These are phyloP conservation scores for Baryphthengus martii DNA, from an alignment of 2,113 vertebrate genomes.

Conservation along the genomic window DNA sequence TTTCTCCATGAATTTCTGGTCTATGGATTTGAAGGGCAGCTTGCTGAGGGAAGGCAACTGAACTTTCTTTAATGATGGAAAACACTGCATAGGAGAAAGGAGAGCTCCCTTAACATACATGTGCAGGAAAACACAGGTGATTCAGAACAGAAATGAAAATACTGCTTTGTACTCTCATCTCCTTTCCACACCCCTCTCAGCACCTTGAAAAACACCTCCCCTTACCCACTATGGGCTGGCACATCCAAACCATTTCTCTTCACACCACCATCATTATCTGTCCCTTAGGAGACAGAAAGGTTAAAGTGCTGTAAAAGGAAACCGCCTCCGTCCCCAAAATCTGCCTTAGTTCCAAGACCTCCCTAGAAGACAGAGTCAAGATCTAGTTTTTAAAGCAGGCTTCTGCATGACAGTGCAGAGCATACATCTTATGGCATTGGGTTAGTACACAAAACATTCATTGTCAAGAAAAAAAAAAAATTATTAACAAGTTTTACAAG, in stretches of 20 bases:
- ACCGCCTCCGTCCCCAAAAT: neutral
- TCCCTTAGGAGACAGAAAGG: neutral
- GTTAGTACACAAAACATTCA: neutral
- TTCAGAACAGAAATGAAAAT: neutral
- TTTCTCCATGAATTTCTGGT: constrained; percentile 98
- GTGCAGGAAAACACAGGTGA: neutral
- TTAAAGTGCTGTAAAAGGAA: neutral
- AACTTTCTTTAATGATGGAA: constrained; percentile 94
- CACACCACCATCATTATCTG: neutral
- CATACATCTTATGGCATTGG: neutral
- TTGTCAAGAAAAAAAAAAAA: neutral
- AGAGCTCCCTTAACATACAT: neutral
- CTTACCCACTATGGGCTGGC: neutral
- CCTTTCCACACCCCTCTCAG: neutral
- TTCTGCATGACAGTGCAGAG: neutral
- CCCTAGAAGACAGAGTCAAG: neutral
- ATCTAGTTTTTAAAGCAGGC: neutral
- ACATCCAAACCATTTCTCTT: neutral
- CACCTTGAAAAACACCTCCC: neutral
- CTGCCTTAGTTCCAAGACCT: neutral
- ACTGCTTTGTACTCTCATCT: neutral
- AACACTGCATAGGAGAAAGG: constrained; percentile 80
- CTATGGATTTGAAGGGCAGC: constrained; percentile 97
- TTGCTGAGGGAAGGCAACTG: constrained; percentile 97
- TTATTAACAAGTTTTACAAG: neutral